phyloP scores from a whole-genome alignment of 2,113 vertebrate genomes.

The Perca fluviatilis region DNA sequence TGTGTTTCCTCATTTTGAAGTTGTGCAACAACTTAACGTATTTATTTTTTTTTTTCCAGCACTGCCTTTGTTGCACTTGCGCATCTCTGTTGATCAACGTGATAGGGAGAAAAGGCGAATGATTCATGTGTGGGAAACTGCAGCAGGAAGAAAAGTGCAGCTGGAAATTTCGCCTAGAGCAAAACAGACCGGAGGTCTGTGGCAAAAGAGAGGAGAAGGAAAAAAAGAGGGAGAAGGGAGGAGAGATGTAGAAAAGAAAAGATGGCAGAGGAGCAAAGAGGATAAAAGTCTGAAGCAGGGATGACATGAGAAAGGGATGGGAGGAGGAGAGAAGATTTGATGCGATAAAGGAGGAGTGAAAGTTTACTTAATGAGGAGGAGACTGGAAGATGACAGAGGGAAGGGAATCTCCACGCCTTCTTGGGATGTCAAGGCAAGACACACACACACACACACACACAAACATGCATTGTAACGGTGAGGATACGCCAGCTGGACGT shows the following conservation, averaged over 20 bases:
- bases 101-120: conserved; percentile 37
- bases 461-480: neutral
- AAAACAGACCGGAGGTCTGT: conserved; percentile 48
- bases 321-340: conserved; percentile 23
- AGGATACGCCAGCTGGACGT: neutral
- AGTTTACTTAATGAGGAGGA: conserved; percentile 30
- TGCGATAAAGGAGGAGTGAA: conserved; percentile 37
- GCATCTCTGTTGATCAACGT: conserved; percentile 39
- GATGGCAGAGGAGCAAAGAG: conserved; percentile 5
- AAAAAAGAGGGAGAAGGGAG: neutral
- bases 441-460: neutral
- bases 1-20: conserved; percentile 47
- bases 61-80: conserved; percentile 18
- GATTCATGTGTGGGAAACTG: conserved; percentile 61
- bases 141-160: conserved; percentile 70
- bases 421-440: conserved; percentile 41
- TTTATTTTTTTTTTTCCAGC: conserved; percentile 1
- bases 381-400: conserved; percentile 25
- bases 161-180: conserved; percentile 75
- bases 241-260: neutral
- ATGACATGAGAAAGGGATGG: neutral
- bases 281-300: conserved; percentile 19
- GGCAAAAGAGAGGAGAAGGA: conserved; percentile 15
- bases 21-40: conserved; percentile 36
- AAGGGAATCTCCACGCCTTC: neutral